A percentile compares a stretch with the other conserved stretches of the same genome.
phyloP scores from a whole-genome alignment of 1,140 invertebrate species.

The Arctopsyche grandis region DNA sequence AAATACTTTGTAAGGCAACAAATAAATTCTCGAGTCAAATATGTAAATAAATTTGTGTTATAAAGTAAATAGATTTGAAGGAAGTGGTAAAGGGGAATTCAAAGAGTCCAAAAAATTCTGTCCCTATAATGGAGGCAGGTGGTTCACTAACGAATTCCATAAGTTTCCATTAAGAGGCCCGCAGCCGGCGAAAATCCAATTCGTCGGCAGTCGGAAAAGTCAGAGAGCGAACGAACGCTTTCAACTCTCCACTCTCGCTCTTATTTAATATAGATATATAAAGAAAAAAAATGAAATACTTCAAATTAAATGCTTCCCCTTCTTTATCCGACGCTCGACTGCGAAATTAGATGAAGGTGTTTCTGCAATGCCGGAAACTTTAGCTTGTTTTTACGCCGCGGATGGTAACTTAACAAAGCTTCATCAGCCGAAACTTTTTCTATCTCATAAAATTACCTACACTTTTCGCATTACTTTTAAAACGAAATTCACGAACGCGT shows the following conservation, averaged over 20 bases:
- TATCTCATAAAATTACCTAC: conserved; percentile 1
- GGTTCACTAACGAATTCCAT: conserved; percentile 47
- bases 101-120: conserved; percentile 4
- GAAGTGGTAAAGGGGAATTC: not conserved
- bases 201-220: conserved; percentile 31
- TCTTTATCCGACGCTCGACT: conserved; percentile 6
- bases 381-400: not conserved
- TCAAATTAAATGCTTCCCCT: conserved; percentile 29
- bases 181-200: conserved; percentile 35
- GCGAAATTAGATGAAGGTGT: conserved; percentile 29
- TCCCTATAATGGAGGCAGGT: conserved; percentile 34
- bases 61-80: not conserved
- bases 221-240: conserved; percentile 37
- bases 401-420: not conserved
- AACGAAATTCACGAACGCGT: not conserved
- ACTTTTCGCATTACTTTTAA: not conserved
- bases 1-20: not conserved
- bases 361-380: conserved; percentile 22
- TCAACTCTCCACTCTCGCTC: conserved; percentile 6
- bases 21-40: not conserved
- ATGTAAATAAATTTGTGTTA: not conserved
- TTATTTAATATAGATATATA: conserved; percentile 41
- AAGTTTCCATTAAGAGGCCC: conserved; percentile 45
- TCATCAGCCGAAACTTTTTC: conserved; percentile 3
- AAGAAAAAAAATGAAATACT: conserved; percentile 43